Evolutionary conservation across 2,797 vertebrate species (phyloP), one percentile per base, ranked within the genome.

Genomic region (Megaceryle alcyon): DNA sequence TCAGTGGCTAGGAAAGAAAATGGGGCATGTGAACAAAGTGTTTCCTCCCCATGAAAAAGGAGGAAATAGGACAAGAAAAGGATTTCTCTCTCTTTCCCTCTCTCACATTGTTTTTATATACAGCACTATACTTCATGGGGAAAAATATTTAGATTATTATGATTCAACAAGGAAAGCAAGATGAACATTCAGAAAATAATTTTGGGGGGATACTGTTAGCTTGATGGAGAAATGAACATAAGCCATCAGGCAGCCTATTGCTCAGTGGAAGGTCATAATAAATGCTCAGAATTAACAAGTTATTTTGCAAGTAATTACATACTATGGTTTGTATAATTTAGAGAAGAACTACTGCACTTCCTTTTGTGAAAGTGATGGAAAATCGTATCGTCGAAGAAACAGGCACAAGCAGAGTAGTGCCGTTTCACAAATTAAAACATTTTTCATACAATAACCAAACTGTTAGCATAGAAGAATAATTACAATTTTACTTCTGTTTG

Each of bases 381-480:
- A 84, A 79, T 71, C 35, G 1, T 61, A 70, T 69, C 9, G 0
- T 29, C 3, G 1, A 39, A 90, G 31, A 83, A 65, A 33, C 41
- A 78, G 26, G 33, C 73, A 48, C 63, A 88, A 87, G 60, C 63
- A 79, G 59, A 89, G n/a, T 31, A 51, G 21, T 79, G 59, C 14
- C 77, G 66, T 89, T 89, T 95, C 73, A 68, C 66, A 95, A 61
- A 61, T 82, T 35, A 69, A 90, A 93, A 49, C 13, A 81, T 53
- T 83, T 90, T 80, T 75, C 83, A 93, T 88, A 61, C 59, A 90
- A 82, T 69, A 78, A 56, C 44, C 80, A 94, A 92, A 84, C 65
- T 69, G 57, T 92, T 94, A 92, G 59, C 73, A 86, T 92, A 82
- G 86, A 92, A 65, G 46, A 56, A 63, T 73, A 79, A 79, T 94